Conservation (phyloP, 2,888 invertebrate species). For the Drosophila koepferae region DNA sequence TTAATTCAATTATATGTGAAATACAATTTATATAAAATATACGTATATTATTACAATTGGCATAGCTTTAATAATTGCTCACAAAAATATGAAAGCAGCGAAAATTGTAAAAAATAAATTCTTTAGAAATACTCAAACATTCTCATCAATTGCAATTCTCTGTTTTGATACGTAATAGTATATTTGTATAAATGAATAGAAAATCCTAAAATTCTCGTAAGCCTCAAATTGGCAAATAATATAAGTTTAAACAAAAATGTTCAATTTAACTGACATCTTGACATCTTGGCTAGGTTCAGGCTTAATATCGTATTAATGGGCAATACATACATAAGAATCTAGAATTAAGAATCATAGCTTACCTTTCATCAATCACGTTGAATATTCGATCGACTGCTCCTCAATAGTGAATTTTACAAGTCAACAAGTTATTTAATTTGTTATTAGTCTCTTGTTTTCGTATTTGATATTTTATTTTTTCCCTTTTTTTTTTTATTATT, state of each 20-base stretch:
- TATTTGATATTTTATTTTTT: not conserved
- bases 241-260: too few species aligned
- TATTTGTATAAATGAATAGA: too few species aligned
- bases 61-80: not conserved
- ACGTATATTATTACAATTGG: too few species aligned
- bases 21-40: too few species aligned
- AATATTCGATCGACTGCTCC: slow-evolving; percentile 1
- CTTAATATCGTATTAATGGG: too few species aligned
- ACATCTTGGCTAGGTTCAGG: not conserved
- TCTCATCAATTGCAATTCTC: not conserved
- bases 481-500: not conserved
- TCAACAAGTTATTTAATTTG: slow-evolving; percentile 49
- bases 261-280: not conserved
- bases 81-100: not conserved
- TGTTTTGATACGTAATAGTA: too few species aligned
- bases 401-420: slow-evolving; percentile 12
- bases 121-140: not conserved
- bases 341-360: slow-evolving; percentile 7
- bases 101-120: not conserved
- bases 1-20: too few species aligned
- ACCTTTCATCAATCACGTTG: slow-evolving; percentile 25
- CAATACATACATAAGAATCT: not conserved
- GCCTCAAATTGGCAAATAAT: not conserved
- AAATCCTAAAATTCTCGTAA: not conserved
- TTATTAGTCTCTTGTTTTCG: slow-evolving; percentile 18